Evolutionary conservation across 2,888 invertebrate genomes (phyloP).

Genomic region (Phyllotreta striolata): DNA sequence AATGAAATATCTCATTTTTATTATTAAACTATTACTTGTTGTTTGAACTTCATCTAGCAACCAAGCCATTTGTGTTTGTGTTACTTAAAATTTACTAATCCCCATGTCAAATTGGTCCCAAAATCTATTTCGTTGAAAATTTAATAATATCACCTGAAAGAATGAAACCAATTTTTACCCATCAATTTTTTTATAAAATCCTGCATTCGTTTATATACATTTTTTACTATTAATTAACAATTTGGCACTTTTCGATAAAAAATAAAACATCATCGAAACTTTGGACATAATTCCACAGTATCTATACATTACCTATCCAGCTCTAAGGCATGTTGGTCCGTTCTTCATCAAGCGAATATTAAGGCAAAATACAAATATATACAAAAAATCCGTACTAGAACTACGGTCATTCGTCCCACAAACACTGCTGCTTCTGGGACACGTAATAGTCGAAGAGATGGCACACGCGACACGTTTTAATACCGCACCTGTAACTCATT

Average conservation of each 20-base stretch:
- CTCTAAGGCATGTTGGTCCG: slow-evolving; percentile 60
- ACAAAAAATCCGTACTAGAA: slow-evolving; percentile 29
- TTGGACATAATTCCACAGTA: neutral
- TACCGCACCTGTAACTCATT: slow-evolving; percentile 86
- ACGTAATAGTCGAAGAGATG: slow-evolving; percentile 88
- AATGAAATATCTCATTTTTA: too few relatives aligned
- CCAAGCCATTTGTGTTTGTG: too few relatives aligned
- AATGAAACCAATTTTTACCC: too few relatives aligned
- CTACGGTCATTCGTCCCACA: slow-evolving; percentile 72
- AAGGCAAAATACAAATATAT: slow-evolving; percentile 47
- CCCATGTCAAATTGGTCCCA: too few relatives aligned
- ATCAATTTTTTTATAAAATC: too few relatives aligned
- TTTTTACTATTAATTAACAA: neutral
- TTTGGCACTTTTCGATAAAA: neutral
- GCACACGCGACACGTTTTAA: slow-evolving; percentile 93
- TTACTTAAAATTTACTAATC: too few relatives aligned
- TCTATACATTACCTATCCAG: slow-evolving; percentile 35
- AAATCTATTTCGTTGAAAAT: too few relatives aligned
- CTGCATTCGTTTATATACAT: too few relatives aligned
- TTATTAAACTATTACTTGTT: too few relatives aligned
- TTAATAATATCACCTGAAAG: too few relatives aligned
- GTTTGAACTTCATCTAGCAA: too few relatives aligned
- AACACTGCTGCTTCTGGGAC: slow-evolving; percentile 80
- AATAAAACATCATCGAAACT: neutral
- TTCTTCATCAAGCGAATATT: slow-evolving; percentile 48